Percentiles rank a stretch among this genome's conserved stretches.
These are phyloP conservation scores for Hemicentrotus pulcherrimus DNA, from an alignment of 35 echinoderm and acorn worm genomes.

Conservation along the genomic window DNA sequence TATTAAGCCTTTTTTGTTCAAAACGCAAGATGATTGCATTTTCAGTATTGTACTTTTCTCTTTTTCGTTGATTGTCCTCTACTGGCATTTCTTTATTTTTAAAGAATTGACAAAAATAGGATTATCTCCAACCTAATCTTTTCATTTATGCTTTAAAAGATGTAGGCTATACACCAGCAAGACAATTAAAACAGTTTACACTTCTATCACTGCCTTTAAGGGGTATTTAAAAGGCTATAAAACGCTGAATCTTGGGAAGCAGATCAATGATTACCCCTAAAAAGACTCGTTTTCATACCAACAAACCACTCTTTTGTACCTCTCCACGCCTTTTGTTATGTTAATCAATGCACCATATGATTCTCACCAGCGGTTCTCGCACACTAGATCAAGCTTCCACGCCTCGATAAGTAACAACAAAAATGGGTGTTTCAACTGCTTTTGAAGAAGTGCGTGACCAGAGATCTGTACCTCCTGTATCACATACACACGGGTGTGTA, in stretches of 20 bases:
- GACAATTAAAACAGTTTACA: not conserved
- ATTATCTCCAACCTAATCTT: too few species aligned
- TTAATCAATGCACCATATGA: not conserved
- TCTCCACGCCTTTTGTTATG: not conserved
- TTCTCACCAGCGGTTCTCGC: not conserved
- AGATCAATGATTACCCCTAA: not conserved
- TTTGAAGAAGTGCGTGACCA: not conserved
- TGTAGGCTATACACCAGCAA: not conserved
- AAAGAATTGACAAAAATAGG: too few species aligned
- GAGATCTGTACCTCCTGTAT: not conserved
- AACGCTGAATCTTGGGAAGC: not conserved
- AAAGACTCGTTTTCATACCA: not conserved
- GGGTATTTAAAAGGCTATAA: not conserved
- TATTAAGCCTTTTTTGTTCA: too few species aligned
- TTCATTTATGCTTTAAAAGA: too few species aligned
- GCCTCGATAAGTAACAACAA: conserved; percentile 9
- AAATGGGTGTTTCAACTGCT: conserved; percentile 9
- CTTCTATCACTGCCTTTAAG: not conserved
- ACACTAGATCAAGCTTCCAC: not conserved
- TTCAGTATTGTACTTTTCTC: too few species aligned
- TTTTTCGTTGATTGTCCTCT: too few species aligned
- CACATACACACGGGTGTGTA: not conserved
- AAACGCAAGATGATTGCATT: too few species aligned
- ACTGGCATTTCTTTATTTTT: too few species aligned
- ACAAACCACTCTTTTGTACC: conserved; percentile 17